Evolutionary conservation across 2,113 vertebrate genomes (phyloP).

Genomic region (Leucoraja erinaceus): DNA sequence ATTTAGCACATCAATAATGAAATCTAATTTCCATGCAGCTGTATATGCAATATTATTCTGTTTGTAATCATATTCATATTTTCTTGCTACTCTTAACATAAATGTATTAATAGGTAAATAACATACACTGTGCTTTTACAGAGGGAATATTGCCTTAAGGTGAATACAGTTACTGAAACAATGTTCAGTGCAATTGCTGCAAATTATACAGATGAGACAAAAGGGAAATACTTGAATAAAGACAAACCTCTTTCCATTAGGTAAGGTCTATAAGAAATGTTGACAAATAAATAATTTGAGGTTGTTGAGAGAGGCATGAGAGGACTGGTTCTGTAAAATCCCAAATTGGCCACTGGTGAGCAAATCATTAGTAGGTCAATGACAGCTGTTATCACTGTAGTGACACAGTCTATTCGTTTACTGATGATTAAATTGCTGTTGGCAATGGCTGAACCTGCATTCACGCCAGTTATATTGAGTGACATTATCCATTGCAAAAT

Average conservation of each 20-base stretch:
- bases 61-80: background rate
- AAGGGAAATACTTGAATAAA: background rate
- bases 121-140: background rate
- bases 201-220: slow-evolving; percentile 25
- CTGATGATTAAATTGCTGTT: too few species aligned
- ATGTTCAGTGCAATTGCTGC: slow-evolving; percentile 33
- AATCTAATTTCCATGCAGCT: background rate
- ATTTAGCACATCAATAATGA: too few species aligned
- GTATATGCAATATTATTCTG: background rate
- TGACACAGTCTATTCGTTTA: too few species aligned
- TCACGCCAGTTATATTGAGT: too few species aligned
- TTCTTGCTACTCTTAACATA: background rate
- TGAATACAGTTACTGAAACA: slow-evolving; percentile 15
- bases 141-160: background rate
- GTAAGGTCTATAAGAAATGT: background rate
- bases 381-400: too few species aligned
- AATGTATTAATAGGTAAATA: background rate
- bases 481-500: too few species aligned
- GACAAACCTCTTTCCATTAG: background rate
- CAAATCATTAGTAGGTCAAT: too few species aligned
- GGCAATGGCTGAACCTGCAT: too few species aligned
- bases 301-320: too few species aligned
- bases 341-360: too few species aligned
- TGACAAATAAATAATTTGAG: background rate
- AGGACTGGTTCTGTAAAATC: too few species aligned